Percentiles rank a stretch among this genome's conserved stretches.
Evolutionary conservation across 2,113 vertebrate genomes (phyloP).

Genomic region (Spilogale gracilis): DNA sequence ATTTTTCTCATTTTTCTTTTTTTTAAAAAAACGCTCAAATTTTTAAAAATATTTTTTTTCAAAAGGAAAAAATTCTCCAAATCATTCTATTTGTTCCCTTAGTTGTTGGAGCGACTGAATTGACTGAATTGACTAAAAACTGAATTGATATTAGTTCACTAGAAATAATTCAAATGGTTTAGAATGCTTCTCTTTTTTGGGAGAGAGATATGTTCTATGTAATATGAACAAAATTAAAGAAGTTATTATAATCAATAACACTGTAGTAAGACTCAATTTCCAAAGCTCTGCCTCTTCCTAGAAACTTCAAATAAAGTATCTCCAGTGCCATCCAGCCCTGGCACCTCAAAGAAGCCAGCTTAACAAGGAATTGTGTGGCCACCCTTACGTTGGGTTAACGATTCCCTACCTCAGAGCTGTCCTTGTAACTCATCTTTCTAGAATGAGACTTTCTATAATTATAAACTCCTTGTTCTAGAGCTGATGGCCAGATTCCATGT

Average conservation of each 20-base stretch:
- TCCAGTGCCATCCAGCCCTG: fast-evolving
- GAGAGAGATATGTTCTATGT: background rate
- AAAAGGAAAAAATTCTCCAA: background rate
- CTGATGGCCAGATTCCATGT: fast-evolving
- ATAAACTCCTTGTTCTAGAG: background rate
- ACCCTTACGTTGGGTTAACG: background rate
- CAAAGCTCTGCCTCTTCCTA: background rate
- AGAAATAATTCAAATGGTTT: constrained; percentile 14
- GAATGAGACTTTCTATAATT: background rate
- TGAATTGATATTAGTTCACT: background rate
- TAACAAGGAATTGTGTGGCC: background rate
- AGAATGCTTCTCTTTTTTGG: background rate
- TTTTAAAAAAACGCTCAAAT: background rate
- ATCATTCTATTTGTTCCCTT: background rate
- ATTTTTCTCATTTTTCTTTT: background rate
- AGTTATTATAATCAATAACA: background rate
- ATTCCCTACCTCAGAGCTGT: background rate
- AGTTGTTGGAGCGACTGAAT: background rate
- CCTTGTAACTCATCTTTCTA: background rate
- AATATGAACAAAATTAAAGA: background rate
- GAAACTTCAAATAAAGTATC: background rate
- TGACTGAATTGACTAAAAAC: background rate
- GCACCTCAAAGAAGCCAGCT: background rate
- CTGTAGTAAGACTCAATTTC: background rate
- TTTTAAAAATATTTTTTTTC: background rate